A percentile compares a stretch with the other conserved stretches of the same genome.
Evolutionary conservation across 2,113 vertebrate genomes (phyloP).

Genomic region (Phyllostomus discolor): DNA sequence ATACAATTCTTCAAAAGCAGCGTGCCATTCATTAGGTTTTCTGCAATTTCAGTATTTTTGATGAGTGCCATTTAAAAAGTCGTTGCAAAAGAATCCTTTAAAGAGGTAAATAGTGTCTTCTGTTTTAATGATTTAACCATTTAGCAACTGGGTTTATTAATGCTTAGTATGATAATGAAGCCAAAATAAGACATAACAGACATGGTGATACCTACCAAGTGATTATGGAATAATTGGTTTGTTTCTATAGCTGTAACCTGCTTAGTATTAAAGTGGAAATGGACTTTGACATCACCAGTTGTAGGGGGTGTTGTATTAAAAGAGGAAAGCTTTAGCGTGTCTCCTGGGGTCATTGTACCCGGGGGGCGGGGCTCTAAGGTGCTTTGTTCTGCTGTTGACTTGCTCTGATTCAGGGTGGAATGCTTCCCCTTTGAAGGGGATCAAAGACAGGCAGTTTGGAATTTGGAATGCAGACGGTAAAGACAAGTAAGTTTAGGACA

Average conservation of each 20-base stretch:
- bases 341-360: conserved; percentile 26
- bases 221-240: not conserved
- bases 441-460: conserved; percentile 67
- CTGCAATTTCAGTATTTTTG: not conserved
- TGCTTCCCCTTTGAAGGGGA: conserved; percentile 68
- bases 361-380: not conserved
- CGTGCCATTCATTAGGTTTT: not conserved
- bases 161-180: not conserved
- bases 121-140: conserved; percentile 1
- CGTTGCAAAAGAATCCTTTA: not conserved
- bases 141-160: not conserved
- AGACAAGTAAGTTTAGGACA: conserved; percentile 55
- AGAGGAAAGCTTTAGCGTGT: conserved; percentile 8
- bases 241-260: not conserved
- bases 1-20: conserved; percentile 7
- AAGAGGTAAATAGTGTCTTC: not conserved
- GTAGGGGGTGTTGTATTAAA: not conserved
- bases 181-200: not conserved
- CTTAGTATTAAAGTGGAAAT: not conserved
- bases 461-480: conserved; percentile 51
- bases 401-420: conserved; percentile 51
- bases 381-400: conserved; percentile 59
- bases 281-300: not conserved
- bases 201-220: not conserved
- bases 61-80: not conserved